Base-by-base conservation (phyloP, 2,113 vertebrate species). In the Aegotheles bennettii region DNA sequence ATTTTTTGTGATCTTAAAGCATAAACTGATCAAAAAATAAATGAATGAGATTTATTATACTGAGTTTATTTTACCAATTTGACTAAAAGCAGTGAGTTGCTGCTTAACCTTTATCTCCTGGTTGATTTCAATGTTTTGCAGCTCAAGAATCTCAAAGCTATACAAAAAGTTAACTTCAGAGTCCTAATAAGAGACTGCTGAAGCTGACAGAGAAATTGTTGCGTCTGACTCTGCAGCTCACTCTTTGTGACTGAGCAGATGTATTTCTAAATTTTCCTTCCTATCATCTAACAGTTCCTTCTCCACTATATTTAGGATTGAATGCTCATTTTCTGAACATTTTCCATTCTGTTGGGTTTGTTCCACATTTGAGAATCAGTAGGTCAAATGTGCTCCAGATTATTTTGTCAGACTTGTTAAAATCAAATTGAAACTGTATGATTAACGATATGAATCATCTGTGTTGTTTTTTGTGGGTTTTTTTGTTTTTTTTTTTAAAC, bases 181-280 rank as follows among this genome's bases (percentile, higher is more conserved):
- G 36, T 60, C 61, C 85, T 95, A 87, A 95, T 70, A 78, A 94
- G 93, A 94, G 87, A 54, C 12, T 95, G 91, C 81, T 43, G 90
- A 95, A 98, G 95, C 91, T 93, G 73, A 86, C 50, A 78, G 86
- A 81, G 87, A 95, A 93, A 84, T 83, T 81, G 74, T 93, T 89
- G 80, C 95, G 85, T 92, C 79, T 56, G 71, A 85, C 90, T 95
- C 84, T 94, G 51, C 57, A 87, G 40, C 67, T 87, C 61, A 86
- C 67, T 91, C 96, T 98, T 96, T 97, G 87, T 96, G 94, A 97
- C 91, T 94, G 97, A 97, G 96, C 97, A 97, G 97, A 98, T 98
- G 97, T 91, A 97, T 93, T 97, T 97, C 97, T 97, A 97, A 95
- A 96, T 96, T 95, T 97, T 95, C 88, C 92, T 96, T 97, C 82